phyloP scores from a whole-genome alignment of 1,140 invertebrate genomes.

The Dendroctonus ponderosae region DNA sequence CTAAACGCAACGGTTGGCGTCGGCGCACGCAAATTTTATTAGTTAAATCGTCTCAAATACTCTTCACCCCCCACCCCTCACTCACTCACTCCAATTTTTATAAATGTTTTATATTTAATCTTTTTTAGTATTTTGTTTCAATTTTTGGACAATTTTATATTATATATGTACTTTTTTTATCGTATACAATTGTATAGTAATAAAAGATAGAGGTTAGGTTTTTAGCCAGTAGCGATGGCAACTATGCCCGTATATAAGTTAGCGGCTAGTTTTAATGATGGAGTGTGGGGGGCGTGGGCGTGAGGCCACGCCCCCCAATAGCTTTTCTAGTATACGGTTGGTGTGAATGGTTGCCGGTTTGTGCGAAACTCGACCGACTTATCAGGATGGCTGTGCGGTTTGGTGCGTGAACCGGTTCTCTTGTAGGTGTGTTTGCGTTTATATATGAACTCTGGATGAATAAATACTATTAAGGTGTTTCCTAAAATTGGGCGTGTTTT shows the following conservation, averaged over 20 bases:
- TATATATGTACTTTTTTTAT: constrained; percentile 27
- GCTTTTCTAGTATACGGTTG: constrained; percentile 37
- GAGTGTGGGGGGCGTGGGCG: too few relatives aligned
- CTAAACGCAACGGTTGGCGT: constrained; percentile 24
- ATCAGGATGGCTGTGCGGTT: constrained; percentile 46
- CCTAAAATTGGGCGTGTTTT: constrained; percentile 18
- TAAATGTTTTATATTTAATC: constrained; percentile 34
- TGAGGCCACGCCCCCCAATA: neutral
- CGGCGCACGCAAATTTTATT: constrained; percentile 17
- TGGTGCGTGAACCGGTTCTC: constrained; percentile 39
- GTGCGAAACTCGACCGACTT: constrained; percentile 40
- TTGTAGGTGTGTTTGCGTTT: constrained; percentile 50
- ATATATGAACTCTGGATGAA: constrained; percentile 39
- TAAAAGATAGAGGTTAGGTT: constrained; percentile 28
- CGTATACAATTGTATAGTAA: constrained; percentile 32
- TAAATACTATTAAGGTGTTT: constrained; percentile 45
- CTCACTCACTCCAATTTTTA: constrained; percentile 10
- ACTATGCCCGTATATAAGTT: neutral
- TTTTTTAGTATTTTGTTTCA: constrained; percentile 24
- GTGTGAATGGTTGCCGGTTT: constrained; percentile 38
- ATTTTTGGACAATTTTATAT: constrained; percentile 30
- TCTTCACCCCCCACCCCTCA: constrained; percentile 7
- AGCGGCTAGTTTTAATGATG: neutral
- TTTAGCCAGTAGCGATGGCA: neutral
- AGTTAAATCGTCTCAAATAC: constrained; percentile 27